Conservation (phyloP, 2,888 invertebrate species). For the Diarsia rubi region DNA sequence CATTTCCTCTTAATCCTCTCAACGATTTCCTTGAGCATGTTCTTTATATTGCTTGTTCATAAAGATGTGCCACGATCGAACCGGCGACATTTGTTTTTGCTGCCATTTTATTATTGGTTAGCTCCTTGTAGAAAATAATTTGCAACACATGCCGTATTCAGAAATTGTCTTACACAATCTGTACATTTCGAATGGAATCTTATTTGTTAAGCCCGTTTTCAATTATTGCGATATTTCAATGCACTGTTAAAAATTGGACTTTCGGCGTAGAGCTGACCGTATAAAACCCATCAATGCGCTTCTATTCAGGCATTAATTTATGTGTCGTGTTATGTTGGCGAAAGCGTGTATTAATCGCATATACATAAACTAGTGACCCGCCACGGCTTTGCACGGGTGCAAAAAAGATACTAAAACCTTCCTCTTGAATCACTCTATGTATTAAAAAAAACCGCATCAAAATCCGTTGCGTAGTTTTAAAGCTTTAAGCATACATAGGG, state of each 20-base stretch:
- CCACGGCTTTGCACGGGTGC: too few species aligned
- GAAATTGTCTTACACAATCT: not conserved
- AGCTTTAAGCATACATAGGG: too few species aligned
- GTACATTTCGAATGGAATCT: not conserved
- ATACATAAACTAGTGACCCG: too few species aligned
- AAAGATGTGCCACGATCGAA: not conserved
- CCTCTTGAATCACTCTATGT: too few species aligned
- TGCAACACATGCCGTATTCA: not conserved
- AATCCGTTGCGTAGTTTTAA: too few species aligned
- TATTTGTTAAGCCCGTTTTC: not conserved
- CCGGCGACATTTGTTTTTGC: not conserved
- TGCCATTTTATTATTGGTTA: not conserved
- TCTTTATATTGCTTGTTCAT: not conserved
- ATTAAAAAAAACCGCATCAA: too few species aligned
- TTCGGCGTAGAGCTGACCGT: not conserved
- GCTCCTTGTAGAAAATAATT: not conserved
- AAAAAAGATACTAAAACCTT: too few species aligned
- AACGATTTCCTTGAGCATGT: slow-evolving; percentile 29
- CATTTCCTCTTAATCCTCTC: slow-evolving; percentile 45
- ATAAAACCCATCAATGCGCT: not conserved
- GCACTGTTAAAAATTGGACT: not conserved
- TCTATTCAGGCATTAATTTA: not conserved
- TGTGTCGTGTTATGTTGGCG: not conserved
- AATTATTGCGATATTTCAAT: not conserved
- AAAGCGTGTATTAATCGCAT: not conserved